phyloP scores from a whole-genome alignment of 1,140 invertebrate species.

The Solen grandis region DNA sequence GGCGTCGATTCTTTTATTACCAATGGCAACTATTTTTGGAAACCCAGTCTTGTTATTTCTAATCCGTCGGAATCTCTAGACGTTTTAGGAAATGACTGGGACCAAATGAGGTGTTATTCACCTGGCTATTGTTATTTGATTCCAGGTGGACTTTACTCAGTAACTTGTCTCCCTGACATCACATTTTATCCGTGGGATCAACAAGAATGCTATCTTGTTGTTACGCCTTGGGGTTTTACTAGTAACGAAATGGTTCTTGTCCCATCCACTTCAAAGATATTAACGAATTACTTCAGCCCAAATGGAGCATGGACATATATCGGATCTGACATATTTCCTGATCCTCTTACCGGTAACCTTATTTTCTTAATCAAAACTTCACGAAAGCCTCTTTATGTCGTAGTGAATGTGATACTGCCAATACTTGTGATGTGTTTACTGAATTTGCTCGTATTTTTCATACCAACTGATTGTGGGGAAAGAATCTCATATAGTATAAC shows the following conservation, averaged over 20 bases:
- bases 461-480: too few relatives aligned
- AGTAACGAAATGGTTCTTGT: background rate
- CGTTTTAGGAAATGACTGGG: too few relatives aligned
- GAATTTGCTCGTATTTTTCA: too few relatives aligned
- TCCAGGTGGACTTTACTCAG: constrained; percentile 2
- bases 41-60: constrained; percentile 16
- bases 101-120: background rate
- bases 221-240: constrained; percentile 8
- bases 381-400: constrained; percentile 78
- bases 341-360: background rate
- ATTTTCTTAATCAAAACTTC: background rate
- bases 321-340: background rate
- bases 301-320: constrained; percentile 29
- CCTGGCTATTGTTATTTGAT: background rate
- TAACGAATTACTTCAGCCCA: too few relatives aligned
- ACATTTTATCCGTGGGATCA: constrained; percentile 42
- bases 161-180: constrained; percentile 12
- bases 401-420: too few relatives aligned
- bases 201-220: constrained; percentile 12
- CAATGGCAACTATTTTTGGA: constrained; percentile 10
- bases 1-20: background rate
- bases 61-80: too few relatives aligned
- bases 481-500: too few relatives aligned
- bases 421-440: constrained; percentile 83
- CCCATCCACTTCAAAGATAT: constrained; percentile 1